Evolutionary conservation across 37 sponge, comb jelly and placozoan species (phyloP).

Genomic region (Theonella swinhoei): DNA sequence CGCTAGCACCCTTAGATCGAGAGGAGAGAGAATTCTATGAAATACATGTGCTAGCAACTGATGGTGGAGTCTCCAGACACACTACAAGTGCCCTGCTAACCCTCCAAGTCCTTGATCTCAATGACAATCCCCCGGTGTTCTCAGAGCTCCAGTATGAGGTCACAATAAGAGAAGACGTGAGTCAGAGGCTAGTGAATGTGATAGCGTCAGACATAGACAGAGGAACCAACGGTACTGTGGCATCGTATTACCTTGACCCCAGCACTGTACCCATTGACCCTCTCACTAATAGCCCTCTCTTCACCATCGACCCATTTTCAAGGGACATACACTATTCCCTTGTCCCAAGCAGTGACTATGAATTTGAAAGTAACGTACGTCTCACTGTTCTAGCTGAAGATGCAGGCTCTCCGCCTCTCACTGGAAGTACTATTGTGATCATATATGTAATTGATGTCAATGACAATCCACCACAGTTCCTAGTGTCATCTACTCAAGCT

Average conservation of each 20-base stretch:
- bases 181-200: background rate
- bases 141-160: background rate
- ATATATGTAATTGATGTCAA: slow-evolving; percentile 41
- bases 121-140: slow-evolving; percentile 58
- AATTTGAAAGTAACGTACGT: background rate
- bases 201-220: background rate
- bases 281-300: background rate
- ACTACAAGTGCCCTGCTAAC: background rate
- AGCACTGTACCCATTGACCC: slow-evolving; percentile 33
- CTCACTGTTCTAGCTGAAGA: slow-evolving; percentile 49
- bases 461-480: slow-evolving; percentile 56
- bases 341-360: slow-evolving; percentile 32
- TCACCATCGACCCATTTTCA: slow-evolving; percentile 16
- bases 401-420: slow-evolving; percentile 22
- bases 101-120: slow-evolving; percentile 52
- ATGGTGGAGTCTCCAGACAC: slow-evolving; percentile 22
- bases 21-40: slow-evolving; percentile 3
- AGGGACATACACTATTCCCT: slow-evolving; percentile 13
- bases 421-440: background rate
- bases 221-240: background rate
- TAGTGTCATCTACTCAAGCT: background rate
- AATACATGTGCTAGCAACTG: slow-evolving; percentile 25
- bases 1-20: slow-evolving; percentile 25
- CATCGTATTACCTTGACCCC: background rate
- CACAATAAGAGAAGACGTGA: background rate